These are phyloP conservation scores for Halictus rubicundus DNA, from an alignment of 1,140 invertebrate genomes.

Conservation along the genomic window DNA sequence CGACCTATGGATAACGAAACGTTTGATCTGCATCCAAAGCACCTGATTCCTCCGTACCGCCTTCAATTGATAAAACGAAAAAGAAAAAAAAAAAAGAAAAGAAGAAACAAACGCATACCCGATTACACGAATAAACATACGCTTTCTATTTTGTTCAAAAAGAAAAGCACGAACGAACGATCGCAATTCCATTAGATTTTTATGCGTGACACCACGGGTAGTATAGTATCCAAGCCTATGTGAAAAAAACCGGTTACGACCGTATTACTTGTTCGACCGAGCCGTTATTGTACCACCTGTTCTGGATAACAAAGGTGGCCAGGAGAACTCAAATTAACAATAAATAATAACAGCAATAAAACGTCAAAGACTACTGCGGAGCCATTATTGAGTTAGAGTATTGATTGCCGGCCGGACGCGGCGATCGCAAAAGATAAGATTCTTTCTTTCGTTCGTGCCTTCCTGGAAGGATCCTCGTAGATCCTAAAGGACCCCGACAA, in stretches of 20 bases:
- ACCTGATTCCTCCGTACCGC: no score
- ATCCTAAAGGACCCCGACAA: conserved; percentile 26
- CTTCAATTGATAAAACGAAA: no score
- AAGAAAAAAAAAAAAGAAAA: no score
- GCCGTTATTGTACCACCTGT: conserved; percentile 62
- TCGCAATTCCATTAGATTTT: no score
- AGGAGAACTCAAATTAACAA: conserved; percentile 63
- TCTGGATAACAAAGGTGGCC: conserved; percentile 28
- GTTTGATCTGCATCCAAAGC: no score
- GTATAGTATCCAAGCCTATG: background rate
- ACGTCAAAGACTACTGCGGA: conserved; percentile 60
- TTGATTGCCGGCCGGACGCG: conserved; percentile 63
- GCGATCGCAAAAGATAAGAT: conserved; percentile 66
- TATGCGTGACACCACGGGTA: no score
- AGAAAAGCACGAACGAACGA: no score
- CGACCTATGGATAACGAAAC: no score
- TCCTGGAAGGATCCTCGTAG: conserved; percentile 63
- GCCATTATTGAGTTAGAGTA: conserved; percentile 71
- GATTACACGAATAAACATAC: no score
- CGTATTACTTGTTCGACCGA: conserved; percentile 60
- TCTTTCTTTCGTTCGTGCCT: conserved; percentile 53
- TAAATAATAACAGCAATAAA: conserved; percentile 74
- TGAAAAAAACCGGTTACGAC: conserved; percentile 24
- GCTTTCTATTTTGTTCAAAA: no score
- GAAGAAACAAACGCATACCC: no score